Conservation (phyloP, 2,113 vertebrate genomes). For the Cyanistes caeruleus region DNA sequence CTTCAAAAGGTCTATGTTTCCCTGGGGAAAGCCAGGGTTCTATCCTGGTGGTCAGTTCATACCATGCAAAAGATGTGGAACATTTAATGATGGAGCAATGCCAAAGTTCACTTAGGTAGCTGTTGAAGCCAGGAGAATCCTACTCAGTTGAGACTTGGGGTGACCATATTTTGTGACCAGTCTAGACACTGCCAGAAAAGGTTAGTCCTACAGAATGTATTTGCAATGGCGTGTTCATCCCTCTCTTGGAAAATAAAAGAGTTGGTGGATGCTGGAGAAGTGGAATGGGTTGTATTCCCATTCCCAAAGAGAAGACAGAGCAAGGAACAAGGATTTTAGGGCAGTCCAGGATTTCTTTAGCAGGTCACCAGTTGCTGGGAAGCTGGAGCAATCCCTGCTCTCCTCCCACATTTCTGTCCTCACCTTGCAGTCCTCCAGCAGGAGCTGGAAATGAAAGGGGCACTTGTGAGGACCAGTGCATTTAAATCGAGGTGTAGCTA, state of each 20-base stretch:
- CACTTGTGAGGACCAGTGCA: neutral
- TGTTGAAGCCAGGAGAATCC: neutral
- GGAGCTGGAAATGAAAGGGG: neutral
- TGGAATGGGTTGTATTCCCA: neutral
- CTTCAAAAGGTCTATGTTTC: neutral
- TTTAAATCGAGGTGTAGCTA: neutral
- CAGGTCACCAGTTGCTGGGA: rapidly evolving
- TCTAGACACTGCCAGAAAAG: neutral
- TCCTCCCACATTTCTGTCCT: neutral
- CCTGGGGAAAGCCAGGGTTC: neutral
- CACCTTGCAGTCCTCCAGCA: neutral
- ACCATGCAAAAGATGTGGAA: neutral
- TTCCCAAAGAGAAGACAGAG: neutral
- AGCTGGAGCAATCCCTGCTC: rapidly evolving
- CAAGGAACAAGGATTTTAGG: neutral
- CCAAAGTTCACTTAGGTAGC: neutral
- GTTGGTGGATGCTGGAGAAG: neutral
- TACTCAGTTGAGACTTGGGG: neutral
- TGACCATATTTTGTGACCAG: neutral
- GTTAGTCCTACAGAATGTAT: neutral
- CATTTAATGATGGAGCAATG: neutral
- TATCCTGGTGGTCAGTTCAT: neutral
- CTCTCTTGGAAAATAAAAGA: neutral
- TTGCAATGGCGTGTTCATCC: neutral
- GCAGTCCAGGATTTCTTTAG: neutral